Evolutionary conservation across 1,140 invertebrate genomes (phyloP), one percentile per base, ranked within the genome.

Genomic region (Caenorhabditis latens): DNA sequence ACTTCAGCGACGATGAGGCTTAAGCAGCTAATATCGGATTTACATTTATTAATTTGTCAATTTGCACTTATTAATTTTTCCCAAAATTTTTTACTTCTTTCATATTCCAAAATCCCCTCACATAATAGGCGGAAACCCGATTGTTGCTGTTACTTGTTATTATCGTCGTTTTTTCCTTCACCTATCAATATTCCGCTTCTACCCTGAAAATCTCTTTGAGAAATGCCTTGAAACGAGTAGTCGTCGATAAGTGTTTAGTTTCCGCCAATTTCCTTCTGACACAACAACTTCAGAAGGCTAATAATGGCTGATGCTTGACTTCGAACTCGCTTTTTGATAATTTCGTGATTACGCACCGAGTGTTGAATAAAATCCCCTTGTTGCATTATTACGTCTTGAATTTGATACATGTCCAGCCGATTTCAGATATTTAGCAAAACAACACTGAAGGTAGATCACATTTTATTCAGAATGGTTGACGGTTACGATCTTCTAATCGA

Each of bases 1-100:
- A 89, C 53, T 67, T 88, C 48, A 84, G 87, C 32, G 87, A 89
- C 57, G 58, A 89, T 88, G 53, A 86, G 65, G 65, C n/a, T 53
- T 65, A 61, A 84, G 14, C 82, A 58, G 32, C 42, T 48, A 40
- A 61, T 53, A 9, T 58, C 40, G 8, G 9, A 19, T 6, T 42
- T n/a, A 24, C 4, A 43, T 24, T 43, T 58, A 21, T 46, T 46
- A 58, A 46, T 43, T 84, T 84, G 53, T 43, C 57, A 84, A 58
- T 84, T 79, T 71, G 65, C 46, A 71, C 6, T 71, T 53, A 79
- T 79, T 79, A 24, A 71, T 43, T 43, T 24, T 58, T 43, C n/a
- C 8, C 32, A 19, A 50, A 50, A 50, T 82, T 82, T 82, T 40
- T 43, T 58, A n/a, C 14, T 42, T 84, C 13, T 32, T 21, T 13